Evolutionary conservation across 2,888 invertebrate genomes (phyloP), one percentile per base, ranked within the genome.

Genomic region (Dermolepida albohirtum): DNA sequence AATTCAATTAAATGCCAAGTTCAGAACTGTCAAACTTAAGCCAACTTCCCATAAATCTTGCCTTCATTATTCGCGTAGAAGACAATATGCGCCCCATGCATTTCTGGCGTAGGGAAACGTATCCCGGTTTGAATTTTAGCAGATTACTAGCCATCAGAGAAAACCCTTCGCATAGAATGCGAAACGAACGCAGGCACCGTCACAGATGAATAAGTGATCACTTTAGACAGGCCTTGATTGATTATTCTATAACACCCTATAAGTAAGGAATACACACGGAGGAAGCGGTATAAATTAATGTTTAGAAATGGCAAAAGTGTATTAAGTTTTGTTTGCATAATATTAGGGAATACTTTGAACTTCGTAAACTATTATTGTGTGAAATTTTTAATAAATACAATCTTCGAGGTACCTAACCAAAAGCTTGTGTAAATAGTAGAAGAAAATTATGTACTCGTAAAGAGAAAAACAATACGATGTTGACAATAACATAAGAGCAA

Each of bases 191-290:
- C 16, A 16, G 22, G n/a, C n/a, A n/a, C n/a, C 17, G 11, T 41
- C 40, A 44, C 29, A 44, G 59, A 44, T 44, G 59, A 59, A 43
- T 47, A 59, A 59, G 59, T 44, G 59, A 59, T 59, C 59, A 59
- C 43, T 29, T 47, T 44, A 34, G 44, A 59, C 59, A n/a, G 59
- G 14, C 22, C 27, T 59, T 59, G 59, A 59, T 59, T 59, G 59
- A 59, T 59, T 59, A 59, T 44, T 47, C 27, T 29, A 44, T 59
- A 44, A 59, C 59, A 29, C 59, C 59, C 59, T 59, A 22, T 12
- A 34, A 52, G 59, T 44, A 14, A 16, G n/a, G n/a, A 5, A 47
- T n/a, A 27, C 29, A 29, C 40, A 16, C 7, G 55, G 59, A 10
- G 5, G 44, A 29, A 16, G 43, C 14, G 29, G 29, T 17, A 16